These are phyloP conservation scores for Falco peregrinus DNA, from an alignment of 2,797 vertebrate genomes.

Conservation along the genomic window DNA sequence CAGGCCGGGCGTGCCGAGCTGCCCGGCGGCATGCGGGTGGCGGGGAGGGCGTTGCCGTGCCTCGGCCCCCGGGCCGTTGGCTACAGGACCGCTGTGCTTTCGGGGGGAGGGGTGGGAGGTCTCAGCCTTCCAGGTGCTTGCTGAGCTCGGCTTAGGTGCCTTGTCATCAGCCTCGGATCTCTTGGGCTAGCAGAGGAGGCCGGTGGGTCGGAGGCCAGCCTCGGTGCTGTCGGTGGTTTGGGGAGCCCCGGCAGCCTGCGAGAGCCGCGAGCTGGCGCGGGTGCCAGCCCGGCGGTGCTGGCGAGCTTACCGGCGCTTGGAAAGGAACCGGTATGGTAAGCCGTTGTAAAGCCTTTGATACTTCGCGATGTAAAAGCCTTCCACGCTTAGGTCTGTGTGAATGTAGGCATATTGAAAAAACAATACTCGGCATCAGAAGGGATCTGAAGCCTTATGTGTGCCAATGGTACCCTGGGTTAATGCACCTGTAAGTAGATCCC, in stretches of 20 bases:
- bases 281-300: neutral
- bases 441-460: accelerated
- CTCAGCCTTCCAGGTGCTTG: accelerated
- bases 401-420: neutral
- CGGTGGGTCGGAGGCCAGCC: accelerated
- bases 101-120: no score
- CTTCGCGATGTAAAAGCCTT: accelerated
- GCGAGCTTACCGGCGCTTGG: accelerated
- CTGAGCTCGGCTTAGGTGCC: accelerated
- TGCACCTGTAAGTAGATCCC: neutral
- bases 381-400: accelerated
- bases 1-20: accelerated
- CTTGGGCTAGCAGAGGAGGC: neutral
- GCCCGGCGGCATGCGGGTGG: accelerated
- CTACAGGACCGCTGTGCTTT: accelerated
- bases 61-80: accelerated
- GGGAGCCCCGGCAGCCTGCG: accelerated
- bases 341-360: accelerated
- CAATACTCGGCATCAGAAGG: neutral
- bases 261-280: accelerated
- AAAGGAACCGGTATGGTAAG: neutral
- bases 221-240: accelerated
- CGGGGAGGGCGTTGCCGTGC: accelerated
- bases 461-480: neutral
- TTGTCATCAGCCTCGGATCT: accelerated